These are phyloP conservation scores for Cotesia typhae DNA, from an alignment of 1,140 invertebrate genomes.

Conservation along the genomic window DNA sequence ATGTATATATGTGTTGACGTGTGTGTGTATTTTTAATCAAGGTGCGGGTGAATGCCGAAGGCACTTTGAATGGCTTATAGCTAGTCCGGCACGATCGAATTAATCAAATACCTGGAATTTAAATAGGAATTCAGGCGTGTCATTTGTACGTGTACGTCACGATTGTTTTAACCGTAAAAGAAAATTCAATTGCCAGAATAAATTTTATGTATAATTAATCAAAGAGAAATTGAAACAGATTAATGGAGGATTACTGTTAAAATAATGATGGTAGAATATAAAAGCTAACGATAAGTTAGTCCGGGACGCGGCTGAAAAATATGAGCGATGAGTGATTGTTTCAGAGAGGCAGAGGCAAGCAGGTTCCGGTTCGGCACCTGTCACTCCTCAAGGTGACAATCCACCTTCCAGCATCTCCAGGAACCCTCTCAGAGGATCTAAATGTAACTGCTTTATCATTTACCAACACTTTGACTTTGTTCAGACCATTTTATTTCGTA, in stretches of 20 bases:
- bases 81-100: not conserved
- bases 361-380: slow-evolving; percentile 65
- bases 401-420: slow-evolving; percentile 70
- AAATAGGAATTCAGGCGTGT: no score
- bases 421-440: slow-evolving; percentile 81
- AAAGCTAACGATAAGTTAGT: slow-evolving; percentile 12
- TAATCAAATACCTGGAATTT: slow-evolving; percentile 10
- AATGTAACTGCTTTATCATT: slow-evolving; percentile 73
- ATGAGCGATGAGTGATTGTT: slow-evolving; percentile 65
- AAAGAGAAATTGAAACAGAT: slow-evolving; percentile 12
- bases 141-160: no score
- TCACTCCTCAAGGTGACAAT: slow-evolving; percentile 63
- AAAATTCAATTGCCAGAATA: no score
- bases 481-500: slow-evolving; percentile 28
- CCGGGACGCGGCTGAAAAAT: slow-evolving; percentile 50
- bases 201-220: no score
- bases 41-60: slow-evolving; percentile 16
- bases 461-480: slow-evolving; percentile 41
- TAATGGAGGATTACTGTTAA: slow-evolving; percentile 28
- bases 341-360: slow-evolving; percentile 66
- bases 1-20: not conserved
- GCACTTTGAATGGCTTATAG: slow-evolving; percentile 25
- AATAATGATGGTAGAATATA: slow-evolving; percentile 3
- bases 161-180: no score
- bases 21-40: not conserved